phyloP scores from a whole-genome alignment of 2,888 invertebrate species.

The Onchidella celtica region DNA sequence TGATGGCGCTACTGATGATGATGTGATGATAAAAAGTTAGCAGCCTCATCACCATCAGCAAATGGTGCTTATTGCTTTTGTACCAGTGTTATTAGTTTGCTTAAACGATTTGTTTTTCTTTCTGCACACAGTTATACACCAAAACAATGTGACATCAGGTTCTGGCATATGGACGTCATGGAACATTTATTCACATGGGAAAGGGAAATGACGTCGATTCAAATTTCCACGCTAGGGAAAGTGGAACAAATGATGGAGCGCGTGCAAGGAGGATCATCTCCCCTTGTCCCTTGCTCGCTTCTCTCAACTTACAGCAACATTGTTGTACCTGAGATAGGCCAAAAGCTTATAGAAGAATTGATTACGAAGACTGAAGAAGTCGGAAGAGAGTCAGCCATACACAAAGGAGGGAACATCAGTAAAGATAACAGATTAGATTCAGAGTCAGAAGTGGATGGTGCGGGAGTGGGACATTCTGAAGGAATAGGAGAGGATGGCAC shows the following conservation, averaged over 20 bases:
- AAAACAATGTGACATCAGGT: constrained; percentile 22
- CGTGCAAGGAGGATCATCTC: not conserved
- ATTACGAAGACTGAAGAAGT: not conserved
- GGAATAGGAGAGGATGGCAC: no score
- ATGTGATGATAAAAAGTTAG: no score
- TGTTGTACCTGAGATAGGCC: not conserved
- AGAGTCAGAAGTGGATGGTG: no score
- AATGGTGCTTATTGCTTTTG: no score
- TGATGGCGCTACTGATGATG: no score
- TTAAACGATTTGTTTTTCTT: not conserved
- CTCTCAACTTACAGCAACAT: constrained; percentile 8
- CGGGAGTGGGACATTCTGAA: no score
- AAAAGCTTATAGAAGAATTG: not conserved
- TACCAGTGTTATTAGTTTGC: no score
- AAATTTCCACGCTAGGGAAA: constrained; percentile 9
- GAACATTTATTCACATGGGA: constrained; percentile 6
- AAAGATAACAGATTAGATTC: no score
- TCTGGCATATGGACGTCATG: constrained; percentile 28
- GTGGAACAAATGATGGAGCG: constrained; percentile 27
- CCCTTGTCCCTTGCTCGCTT: constrained; percentile 10
- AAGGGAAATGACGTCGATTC: constrained; percentile 8
- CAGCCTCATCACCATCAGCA: no score
- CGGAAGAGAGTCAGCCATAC: no score
- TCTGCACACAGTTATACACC: not conserved
- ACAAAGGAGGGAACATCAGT: no score